These are phyloP conservation scores for Brachystomella parvula DNA, from an alignment of 1,140 invertebrate species.

Conservation along the genomic window DNA sequence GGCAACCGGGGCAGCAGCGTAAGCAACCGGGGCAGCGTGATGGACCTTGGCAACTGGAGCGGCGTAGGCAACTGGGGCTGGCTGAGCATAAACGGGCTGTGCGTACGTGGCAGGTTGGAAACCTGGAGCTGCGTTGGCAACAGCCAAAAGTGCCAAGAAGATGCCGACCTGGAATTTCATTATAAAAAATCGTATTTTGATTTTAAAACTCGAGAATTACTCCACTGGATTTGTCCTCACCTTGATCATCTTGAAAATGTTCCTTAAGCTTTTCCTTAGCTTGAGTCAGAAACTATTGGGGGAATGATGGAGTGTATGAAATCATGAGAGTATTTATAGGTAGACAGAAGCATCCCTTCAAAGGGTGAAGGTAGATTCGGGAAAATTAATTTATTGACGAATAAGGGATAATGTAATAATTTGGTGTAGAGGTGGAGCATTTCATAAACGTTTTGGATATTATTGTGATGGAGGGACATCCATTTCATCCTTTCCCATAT, in stretches of 20 bases:
- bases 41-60: not conserved
- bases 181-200: not conserved
- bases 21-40: not conserved
- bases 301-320: not conserved
- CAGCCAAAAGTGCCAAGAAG: not conserved
- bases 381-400: not conserved
- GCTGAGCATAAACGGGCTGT: not conserved
- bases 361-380: not conserved
- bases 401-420: not conserved
- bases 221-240: not conserved
- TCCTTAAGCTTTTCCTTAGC: not conserved
- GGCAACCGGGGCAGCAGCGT: constrained; percentile 1
- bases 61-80: not conserved
- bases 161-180: not conserved
- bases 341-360: not conserved
- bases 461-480: not conserved
- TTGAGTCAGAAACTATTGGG: not conserved
- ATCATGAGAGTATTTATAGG: not conserved
- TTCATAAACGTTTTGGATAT: not conserved
- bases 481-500: too few relatives aligned
- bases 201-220: not conserved
- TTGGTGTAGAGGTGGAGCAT: not conserved
- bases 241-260: not conserved
- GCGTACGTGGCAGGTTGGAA: not conserved
- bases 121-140: not conserved